Base-by-base conservation (phyloP, 2,888 invertebrate genomes). In the Steinernema carpocapsae region DNA sequence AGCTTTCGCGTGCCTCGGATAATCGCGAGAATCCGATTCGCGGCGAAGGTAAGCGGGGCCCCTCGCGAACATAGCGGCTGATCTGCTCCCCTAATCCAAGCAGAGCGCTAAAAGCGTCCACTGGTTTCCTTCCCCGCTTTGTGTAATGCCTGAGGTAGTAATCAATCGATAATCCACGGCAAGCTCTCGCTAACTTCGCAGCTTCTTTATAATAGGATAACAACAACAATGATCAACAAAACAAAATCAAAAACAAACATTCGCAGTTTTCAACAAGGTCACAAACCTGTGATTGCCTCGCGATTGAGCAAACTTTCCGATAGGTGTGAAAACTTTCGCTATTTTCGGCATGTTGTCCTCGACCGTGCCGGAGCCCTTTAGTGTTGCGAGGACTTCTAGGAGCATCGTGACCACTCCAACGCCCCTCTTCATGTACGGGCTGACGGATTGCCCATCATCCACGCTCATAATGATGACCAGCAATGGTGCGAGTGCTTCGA, bases 341-440 rank as follows among this genome's bases (percentile, higher is more conserved):
- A 64, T 64, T 29, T 64, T 64, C 64, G 64, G 64, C 64, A 64
- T 29, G 2, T 10, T 64, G 17, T 64, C 64, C 4, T 64, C 64
- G 32, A 64, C 4, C 6, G 22, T 64, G 10, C 64, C 64, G 37
- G 64, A 14, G 12, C 32, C 29, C 14, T 64, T 32, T 7, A 64
- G 64, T 3, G 64, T 32, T 7, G 10, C 26, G 32, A 64, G 64
- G 7, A 64, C 64, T 32, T 64, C 64, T 32, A 64, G 32, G 12
- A 64, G 64, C 64, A 64, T 64, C 64, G 24, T 64, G 17, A 29
- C 19, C 64, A 64, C 64, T 22, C 32, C 64, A 4, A 64, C 10
- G 37, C 32, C 24, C 17, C 64, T 10, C 19, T 64, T 29, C 64
- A 26, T 32, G 64, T 29, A 64, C 10, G 64, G 64, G 29, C 64